Base-by-base conservation (phyloP, 2,888 invertebrate genomes). In the Lumbricus terrestris region DNA sequence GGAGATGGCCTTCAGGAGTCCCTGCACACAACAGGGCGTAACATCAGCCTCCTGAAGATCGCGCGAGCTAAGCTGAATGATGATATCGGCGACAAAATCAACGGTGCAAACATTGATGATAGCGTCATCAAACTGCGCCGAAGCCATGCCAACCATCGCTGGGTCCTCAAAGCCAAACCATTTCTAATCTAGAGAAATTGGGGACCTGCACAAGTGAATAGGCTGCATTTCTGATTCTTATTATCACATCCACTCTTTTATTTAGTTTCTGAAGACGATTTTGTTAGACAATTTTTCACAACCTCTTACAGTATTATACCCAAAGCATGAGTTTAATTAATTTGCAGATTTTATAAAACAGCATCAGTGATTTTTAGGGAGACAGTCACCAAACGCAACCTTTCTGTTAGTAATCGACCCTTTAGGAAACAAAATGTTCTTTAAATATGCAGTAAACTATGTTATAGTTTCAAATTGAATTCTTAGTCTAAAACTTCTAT, bases 1-100 rank as follows among this genome's bases (percentile, higher is more conserved):
- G 94, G 94, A 38, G 94, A 94, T 90, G 93, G 93, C 33, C 92
- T 95, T 38, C 92, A 94, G 29, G 93, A 94, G 85, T 94, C 95
- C 8, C 93, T 95, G 85, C 93, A 93, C 54, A 93, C 93, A 82
- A 94, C 94, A 33, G 94, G 94, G 91, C 92, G 94, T 47, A 95
- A 95, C 92, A 94, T 95, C 88, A 94, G 94, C 40, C 93, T 94
- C 47, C 93, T 95, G 89, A 93, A 93, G 34, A 91, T 94, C 16
- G 93, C 94, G 3, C 93, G 93, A 90, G 92, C 93, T 13, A 93
- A 93, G 88, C 93, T 95, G 35, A 90, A 93, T 20, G 94, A 94
- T 40, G 94, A 95, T 91, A 93, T 94, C 83, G 92, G 93, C 82
- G 94, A 94, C 92, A 95, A 95, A 92, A 92, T 92, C 88, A 93